phyloP scores from a whole-genome alignment of 2,113 vertebrate genomes.

The Larimichthys crocea region DNA sequence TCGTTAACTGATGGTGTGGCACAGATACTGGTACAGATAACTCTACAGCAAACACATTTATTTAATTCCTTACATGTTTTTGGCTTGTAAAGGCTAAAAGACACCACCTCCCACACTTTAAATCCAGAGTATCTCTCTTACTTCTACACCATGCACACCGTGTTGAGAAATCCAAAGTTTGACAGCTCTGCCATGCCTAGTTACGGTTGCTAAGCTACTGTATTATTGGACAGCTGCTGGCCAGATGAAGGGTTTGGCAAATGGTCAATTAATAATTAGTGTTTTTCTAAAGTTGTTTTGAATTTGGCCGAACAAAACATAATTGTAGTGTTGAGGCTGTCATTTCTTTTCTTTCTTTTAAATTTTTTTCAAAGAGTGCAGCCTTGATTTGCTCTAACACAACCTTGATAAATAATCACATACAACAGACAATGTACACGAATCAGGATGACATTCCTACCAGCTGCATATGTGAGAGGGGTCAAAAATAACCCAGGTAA shows the following conservation, averaged over 20 bases:
- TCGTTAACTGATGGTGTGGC: too few species aligned
- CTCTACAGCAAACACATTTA: not conserved
- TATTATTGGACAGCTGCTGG: not conserved
- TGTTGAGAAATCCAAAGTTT: slow-evolving; percentile 12
- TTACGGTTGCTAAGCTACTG: not conserved
- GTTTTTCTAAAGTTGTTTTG: not conserved
- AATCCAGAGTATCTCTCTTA: not conserved
- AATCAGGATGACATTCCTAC: not conserved
- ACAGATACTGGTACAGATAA: not conserved
- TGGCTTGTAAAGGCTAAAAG: not conserved
- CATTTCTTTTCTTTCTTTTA: not conserved
- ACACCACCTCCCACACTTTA: not conserved
- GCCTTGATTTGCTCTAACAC: not conserved
- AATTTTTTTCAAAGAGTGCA: not conserved
- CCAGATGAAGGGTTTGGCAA: not conserved
- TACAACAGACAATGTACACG: not conserved
- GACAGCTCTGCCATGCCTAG: not conserved
- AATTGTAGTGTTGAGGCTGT: not conserved
- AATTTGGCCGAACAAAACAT: too few species aligned
- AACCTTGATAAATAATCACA: not conserved
- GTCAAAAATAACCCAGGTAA: slow-evolving; percentile 12
- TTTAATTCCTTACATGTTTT: not conserved
- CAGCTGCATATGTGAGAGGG: slow-evolving; percentile 11
- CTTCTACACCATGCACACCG: not conserved
- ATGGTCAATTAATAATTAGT: not conserved